Conservation (phyloP, 2,113 vertebrate species). For the Bungarus multicinctus region DNA sequence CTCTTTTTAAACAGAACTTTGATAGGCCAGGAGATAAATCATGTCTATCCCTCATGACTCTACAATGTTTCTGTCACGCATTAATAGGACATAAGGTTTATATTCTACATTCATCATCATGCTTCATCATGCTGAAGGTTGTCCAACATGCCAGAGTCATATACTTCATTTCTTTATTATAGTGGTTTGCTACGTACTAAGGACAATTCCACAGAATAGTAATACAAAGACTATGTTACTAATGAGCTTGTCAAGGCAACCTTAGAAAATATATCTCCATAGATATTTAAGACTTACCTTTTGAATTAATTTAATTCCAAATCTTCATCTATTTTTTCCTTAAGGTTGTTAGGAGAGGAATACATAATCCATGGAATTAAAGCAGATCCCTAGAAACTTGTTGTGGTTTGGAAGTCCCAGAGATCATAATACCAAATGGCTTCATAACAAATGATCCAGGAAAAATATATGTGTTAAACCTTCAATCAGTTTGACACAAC, state of each 20-base stretch:
- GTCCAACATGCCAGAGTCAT: not conserved
- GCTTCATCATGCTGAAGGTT: not conserved
- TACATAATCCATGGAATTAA: not conserved
- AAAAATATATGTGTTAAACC: not conserved
- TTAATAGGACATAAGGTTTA: not conserved
- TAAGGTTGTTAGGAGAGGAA: not conserved
- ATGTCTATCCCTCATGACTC: not conserved
- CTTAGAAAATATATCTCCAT: not conserved
- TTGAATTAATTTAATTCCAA: not conserved
- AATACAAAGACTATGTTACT: not conserved
- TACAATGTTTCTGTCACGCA: not conserved
- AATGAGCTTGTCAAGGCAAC: not conserved
- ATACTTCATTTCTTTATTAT: not conserved
- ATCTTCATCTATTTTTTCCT: not conserved
- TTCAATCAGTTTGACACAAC: not conserved
- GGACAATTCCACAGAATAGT: not conserved
- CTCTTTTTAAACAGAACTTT: not conserved
- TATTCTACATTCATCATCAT: not conserved
- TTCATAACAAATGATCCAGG: not conserved
- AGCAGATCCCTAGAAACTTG: not conserved
- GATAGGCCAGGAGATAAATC: not conserved
- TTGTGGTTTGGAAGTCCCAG: not conserved
- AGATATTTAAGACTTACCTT: not conserved
- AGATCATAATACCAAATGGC: not conserved
- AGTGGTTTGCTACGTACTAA: not conserved